phyloP scores from a whole-genome alignment of 2,888 invertebrate genomes.

The Acleris laterana region DNA sequence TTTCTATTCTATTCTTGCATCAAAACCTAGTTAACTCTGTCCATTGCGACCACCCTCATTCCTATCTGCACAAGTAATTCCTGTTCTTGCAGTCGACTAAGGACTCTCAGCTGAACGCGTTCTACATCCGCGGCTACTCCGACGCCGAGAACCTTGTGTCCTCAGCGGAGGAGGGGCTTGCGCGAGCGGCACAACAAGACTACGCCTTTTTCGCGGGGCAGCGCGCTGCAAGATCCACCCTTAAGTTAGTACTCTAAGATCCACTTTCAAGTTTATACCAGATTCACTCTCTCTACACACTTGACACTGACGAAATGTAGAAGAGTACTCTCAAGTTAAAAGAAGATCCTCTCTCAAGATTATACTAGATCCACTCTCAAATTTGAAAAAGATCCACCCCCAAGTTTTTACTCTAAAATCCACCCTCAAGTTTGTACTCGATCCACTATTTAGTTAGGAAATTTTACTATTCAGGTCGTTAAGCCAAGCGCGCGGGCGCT shows the following conservation, averaged over 20 bases:
- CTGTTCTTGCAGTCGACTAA: slow-evolving; percentile 73
- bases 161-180: slow-evolving; percentile 80
- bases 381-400: too few relatives aligned
- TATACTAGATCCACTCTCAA: too few relatives aligned
- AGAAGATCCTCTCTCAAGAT: too few relatives aligned
- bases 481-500: slow-evolving; percentile 76
- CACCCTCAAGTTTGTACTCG: slow-evolving; percentile 57
- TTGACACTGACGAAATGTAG: too few relatives aligned
- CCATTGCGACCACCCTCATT: too few relatives aligned
- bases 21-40: too few relatives aligned
- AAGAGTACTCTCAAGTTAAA: too few relatives aligned
- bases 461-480: slow-evolving; percentile 53
- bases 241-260: slow-evolving; percentile 46
- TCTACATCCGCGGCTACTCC: slow-evolving; percentile 81
- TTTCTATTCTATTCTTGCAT: too few relatives aligned
- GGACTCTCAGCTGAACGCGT: slow-evolving; percentile 80
- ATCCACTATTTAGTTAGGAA: too few relatives aligned
- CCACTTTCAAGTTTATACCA: too few relatives aligned
- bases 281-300: too few relatives aligned
- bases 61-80: neutral
- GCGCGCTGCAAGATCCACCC: slow-evolving; percentile 82
- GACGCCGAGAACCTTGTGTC: slow-evolving; percentile 78
- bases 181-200: slow-evolving; percentile 81
- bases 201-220: slow-evolving; percentile 87
- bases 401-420: slow-evolving; percentile 53